Evolutionary conservation across 1,140 invertebrate genomes (phyloP), one percentile per base, ranked within the genome.

Genomic region (Tachypleus tridentatus): DNA sequence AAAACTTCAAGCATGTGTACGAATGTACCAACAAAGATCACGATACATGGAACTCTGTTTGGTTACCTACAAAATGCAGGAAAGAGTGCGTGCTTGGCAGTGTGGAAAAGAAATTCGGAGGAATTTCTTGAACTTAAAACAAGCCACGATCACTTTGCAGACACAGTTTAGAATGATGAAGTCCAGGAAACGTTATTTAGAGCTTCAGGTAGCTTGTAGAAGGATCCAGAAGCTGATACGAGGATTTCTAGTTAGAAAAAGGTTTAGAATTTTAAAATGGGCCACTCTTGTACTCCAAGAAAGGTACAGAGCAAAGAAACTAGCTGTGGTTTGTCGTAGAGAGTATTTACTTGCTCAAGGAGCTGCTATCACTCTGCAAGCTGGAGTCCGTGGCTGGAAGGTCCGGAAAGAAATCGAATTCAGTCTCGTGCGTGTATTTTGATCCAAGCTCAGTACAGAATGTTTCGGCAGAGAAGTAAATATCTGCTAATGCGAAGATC

Each of bases 381-480:
- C 53, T 59, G 7, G 51, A n/a, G n/a, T 59, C 50, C 53, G 53
- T 5, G 47, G 29, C 5, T 47, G 48, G 3, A 48, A 11, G 7
- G 50, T 58, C n/a, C 49, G 61, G 11, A 5, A 62, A 7, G 7
- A 64, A 47, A 67, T 61, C 9, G 49, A 10, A 51, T 51, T 4
- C 59, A 62, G n/a, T 65, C 61, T 51, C 7, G 58, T 11, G 67
- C 70, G 48, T 66, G 63, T 4, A 69, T 71, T 49, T 48, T n/a
- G 10, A 67, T 75, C 51, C 74, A 75, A 51, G 56, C 61, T 2
- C 29, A 29, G 29, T 29, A 29, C 29, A 29, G 29, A 29, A 29
- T 29, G 29, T 29, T 29, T 29, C 29, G 29, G 53, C 53, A 54
- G n/a, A 8, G 53, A n/a, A 54, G 53, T 7, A 54, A 54, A 7